Evolutionary conservation across 2,113 vertebrate genomes (phyloP).

Genomic region (Ranitomeya variabilis): DNA sequence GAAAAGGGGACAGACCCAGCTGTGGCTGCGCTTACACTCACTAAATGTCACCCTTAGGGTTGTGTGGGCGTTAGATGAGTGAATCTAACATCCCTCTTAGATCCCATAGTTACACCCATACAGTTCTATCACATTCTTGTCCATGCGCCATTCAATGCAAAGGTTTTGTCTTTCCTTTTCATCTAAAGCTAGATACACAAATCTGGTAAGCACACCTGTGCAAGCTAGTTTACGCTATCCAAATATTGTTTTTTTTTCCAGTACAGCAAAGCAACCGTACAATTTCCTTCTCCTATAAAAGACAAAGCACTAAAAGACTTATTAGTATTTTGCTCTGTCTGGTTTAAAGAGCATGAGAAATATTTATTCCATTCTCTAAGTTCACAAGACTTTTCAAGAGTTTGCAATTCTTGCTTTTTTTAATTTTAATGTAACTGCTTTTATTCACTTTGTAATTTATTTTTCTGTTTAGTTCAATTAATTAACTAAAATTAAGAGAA

Average conservation of each 20-base stretch:
- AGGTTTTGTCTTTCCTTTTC: constrained; percentile 58
- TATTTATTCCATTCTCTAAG: neutral
- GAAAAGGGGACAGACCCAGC: constrained; percentile 22
- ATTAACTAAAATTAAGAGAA: neutral
- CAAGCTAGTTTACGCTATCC: constrained; percentile 56
- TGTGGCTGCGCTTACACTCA: constrained; percentile 8
- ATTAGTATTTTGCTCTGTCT: constrained; percentile 7
- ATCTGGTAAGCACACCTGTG: constrained; percentile 59
- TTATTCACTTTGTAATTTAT: neutral
- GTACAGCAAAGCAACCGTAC: constrained; percentile 47
- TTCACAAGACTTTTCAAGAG: neutral
- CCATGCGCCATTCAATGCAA: constrained; percentile 51
- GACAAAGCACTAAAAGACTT: constrained; percentile 16
- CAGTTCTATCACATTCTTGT: constrained; percentile 57
- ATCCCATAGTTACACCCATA: constrained; percentile 56
- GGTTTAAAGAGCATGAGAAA: neutral
- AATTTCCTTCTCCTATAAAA: constrained; percentile 39
- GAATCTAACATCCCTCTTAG: constrained; percentile 55
- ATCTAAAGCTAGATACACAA: constrained; percentile 58
- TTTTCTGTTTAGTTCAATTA: neutral
- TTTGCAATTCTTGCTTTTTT: neutral
- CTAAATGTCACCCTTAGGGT: constrained; percentile 51
- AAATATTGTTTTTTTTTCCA: constrained; percentile 56
- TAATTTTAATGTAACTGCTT: neutral
- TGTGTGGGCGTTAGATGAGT: constrained; percentile 54